phyloP scores from a whole-genome alignment of 2,113 vertebrate species.

The Hiodon alosoides region DNA sequence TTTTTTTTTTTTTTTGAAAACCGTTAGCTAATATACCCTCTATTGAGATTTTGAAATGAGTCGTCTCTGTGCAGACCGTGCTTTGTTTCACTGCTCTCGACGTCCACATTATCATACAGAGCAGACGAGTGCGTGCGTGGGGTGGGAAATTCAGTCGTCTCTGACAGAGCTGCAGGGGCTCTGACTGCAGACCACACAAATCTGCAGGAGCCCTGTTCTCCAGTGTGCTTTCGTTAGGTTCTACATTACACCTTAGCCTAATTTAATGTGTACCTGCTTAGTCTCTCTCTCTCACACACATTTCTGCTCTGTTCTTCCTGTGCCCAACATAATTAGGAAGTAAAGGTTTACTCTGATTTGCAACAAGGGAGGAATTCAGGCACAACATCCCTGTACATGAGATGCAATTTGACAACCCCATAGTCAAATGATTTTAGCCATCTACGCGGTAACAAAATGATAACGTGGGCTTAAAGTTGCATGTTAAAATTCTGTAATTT shows the following conservation, averaged over 20 bases:
- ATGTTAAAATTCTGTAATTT: too few species aligned
- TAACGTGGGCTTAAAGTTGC: too few species aligned
- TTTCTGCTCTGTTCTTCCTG: constrained; percentile 34
- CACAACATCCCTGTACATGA: constrained; percentile 30
- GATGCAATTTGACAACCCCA: constrained; percentile 28
- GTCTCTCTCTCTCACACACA: not conserved
- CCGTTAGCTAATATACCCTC: not conserved
- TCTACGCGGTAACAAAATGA: not conserved
- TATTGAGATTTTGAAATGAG: not conserved
- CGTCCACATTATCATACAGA: constrained; percentile 65
- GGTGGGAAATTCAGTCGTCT: constrained; percentile 53
- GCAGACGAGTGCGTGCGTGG: constrained; percentile 66
- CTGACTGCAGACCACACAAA: not conserved
- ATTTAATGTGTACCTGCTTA: not conserved
- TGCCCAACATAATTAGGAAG: constrained; percentile 53
- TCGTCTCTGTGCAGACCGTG: constrained; percentile 32
- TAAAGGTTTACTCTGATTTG: constrained; percentile 41
- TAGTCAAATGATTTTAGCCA: constrained; percentile 28
- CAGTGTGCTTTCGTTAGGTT: not conserved
- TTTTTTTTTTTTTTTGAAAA: not conserved
- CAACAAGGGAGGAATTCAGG: constrained; percentile 23
- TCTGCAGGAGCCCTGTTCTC: too few species aligned
- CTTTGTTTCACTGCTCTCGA: constrained; percentile 54
- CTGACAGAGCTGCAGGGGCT: not conserved
- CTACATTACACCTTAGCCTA: not conserved